Evolutionary conservation across 23 tunicate genomes (phyloP), one percentile per base, ranked within the genome.

Genomic region (Trididemnum miniatum): DNA sequence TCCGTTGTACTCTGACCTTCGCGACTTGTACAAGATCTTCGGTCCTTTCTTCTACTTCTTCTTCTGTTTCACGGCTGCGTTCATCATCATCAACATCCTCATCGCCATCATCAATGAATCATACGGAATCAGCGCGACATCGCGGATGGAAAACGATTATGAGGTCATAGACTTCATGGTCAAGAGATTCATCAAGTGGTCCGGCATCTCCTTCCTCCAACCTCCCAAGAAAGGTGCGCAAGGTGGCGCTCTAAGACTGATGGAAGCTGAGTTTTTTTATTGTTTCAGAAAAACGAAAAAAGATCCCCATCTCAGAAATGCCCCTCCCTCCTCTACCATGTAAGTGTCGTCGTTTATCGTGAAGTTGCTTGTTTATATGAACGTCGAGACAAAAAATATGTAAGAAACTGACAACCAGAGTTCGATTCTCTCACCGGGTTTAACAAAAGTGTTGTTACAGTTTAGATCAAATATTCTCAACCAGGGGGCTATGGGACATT

Each of bases 41-140:
- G 99, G 99, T 0, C 95, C 99, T 20, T 26, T 69, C 62, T 95
- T 81, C 73, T 95, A 95, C 92, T 90, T 95, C 54, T 26, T 90
- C 39, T 95, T 90, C 89, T 95, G 89, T 78, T 95, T 95, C 86
- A 91, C 91, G 1, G 83, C 92, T 7, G 72, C 84, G 1, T 95
- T 95, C 86, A 79, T 95, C 65, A 86, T 95, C 62, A 67, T 95
- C 65, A 95, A 95, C 86, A 71, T 95, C 20, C 86, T 95, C 38
- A 83, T 89, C 51, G 92, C 99, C 23, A 95, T 95, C 85, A 95
- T 95, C 72, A 94, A 94, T 76, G 95, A 90, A 60, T 89, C 96
- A n/a, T 89, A 90, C 86, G 89, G 84, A 9, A 39, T 76, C 37
- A 83, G 92, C 15, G 62, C 84, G 67, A 59, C 71, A 5, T 3